Evolutionary conservation across 1,140 invertebrate genomes (phyloP).

Genomic region (Saccostrea glomerata): DNA sequence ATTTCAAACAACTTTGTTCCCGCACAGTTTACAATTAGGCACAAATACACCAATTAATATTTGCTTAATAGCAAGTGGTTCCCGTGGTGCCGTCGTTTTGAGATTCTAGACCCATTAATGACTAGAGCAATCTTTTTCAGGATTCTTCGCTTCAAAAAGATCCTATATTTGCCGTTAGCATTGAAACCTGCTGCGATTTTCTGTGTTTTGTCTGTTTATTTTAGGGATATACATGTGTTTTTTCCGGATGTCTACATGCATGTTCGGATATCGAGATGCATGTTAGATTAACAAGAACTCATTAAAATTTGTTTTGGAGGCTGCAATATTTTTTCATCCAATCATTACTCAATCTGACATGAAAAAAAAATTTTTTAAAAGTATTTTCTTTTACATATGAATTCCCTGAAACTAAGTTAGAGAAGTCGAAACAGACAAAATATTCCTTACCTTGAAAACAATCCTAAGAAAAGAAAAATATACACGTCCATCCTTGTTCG

Average conservation of each 20-base stretch:
- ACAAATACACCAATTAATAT: not conserved
- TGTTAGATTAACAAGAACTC: not conserved
- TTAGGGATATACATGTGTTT: not conserved
- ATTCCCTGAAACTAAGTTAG: too few species aligned
- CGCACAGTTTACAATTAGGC: not conserved
- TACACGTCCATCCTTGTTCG: not conserved
- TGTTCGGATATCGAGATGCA: not conserved
- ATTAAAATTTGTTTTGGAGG: not conserved
- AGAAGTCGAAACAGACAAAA: not conserved
- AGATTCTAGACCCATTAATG: not conserved
- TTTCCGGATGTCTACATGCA: not conserved
- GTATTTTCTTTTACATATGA: too few species aligned
- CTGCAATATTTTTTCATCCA: too few species aligned
- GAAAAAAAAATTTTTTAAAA: too few species aligned
- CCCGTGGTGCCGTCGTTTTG: not conserved
- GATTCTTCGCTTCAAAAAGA: not conserved
- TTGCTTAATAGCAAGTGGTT: not conserved
- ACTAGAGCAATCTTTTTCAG: not conserved
- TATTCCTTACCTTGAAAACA: slow-evolving; percentile 9
- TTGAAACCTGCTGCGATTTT: slow-evolving; percentile 25
- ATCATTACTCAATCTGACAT: too few species aligned
- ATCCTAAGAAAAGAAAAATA: slow-evolving; percentile 16
- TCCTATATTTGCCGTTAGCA: not conserved
- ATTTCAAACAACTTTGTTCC: not conserved
- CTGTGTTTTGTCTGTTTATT: not conserved